Base-by-base conservation (phyloP, 2,797 vertebrate genomes). In the Phataginus tricuspis region DNA sequence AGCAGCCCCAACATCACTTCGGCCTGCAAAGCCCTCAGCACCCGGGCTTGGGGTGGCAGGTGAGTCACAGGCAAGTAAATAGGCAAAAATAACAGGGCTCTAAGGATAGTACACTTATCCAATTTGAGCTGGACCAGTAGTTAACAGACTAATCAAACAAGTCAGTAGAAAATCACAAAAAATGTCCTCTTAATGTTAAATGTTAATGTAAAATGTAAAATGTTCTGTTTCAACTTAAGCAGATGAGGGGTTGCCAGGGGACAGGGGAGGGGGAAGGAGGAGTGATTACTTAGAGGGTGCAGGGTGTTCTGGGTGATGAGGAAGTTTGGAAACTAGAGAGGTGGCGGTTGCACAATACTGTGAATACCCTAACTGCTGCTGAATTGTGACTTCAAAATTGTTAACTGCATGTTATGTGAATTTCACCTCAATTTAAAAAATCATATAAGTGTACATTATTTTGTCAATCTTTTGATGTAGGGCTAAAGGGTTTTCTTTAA, bases 161-260 rank as follows among this genome's bases (percentile, higher is more conserved):
- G 15, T 86, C 78, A 85, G 29, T 63, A 63, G 51, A 61, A 61
- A 72, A 61, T 69, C 51, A 55, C 13, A 57, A 78, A 77, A 83
- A 57, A 64, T 29, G 9, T 51, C 39, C 25, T 59, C 23, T 74
- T 12, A 6, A 4, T 64, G 42, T 7, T n/a, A 45, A 45, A 45
- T 45, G 42, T 45, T 45, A 45, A 45, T 45, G 42, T 45, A 45
- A 45, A 45, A 45, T 45, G 42, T 75, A 59, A 90, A 90, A 77
- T 53, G 14, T 61, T 74, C n/a, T 42, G 27, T 90, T 90, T 80
- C 34, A 96, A 85, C 7, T 90, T 90, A 88, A 72, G 31, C 37
- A 92, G 42, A 57, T 68, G 53, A 57, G 53, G n/a, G 19, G 29
- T 4, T 69, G 31, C 45, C 34, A 57, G 59, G n/a, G 85, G 53